A percentile compares a stretch with the other conserved stretches of the same genome.
phyloP scores from a whole-genome alignment of 37 sponge, comb jelly and placozoan species.

The Beroe ovata region DNA sequence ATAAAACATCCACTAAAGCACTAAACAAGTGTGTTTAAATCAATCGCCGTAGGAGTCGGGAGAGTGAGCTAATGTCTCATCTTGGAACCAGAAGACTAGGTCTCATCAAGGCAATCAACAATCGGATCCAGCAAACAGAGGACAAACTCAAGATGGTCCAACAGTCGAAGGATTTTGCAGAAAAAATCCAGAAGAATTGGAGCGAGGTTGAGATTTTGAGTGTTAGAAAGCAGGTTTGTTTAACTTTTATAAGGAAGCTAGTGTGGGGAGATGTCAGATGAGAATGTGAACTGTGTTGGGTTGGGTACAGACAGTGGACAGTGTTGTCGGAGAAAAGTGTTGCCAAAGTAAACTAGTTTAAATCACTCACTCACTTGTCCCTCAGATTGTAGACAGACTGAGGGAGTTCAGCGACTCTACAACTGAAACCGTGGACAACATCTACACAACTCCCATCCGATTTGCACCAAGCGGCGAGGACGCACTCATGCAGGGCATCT shows the following conservation, averaged over 20 bases:
- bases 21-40: too few species aligned
- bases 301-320: too few species aligned
- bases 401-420: slow-evolving; percentile 44
- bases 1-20: too few species aligned
- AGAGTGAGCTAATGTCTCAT: slow-evolving; percentile 26
- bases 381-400: slow-evolving; percentile 42
- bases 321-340: too few species aligned
- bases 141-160: slow-evolving; percentile 55
- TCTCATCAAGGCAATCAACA: not conserved
- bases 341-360: too few species aligned
- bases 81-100: not conserved
- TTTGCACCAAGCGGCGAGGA: slow-evolving; percentile 50
- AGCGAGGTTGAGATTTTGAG: slow-evolving; percentile 51
- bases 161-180: slow-evolving; percentile 41
- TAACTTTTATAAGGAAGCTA: too few species aligned
- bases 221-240: slow-evolving; percentile 47
- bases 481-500: slow-evolving; percentile 49
- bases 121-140: slow-evolving; percentile 13
- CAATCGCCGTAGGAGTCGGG: slow-evolving; percentile 38
- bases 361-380: too few species aligned
- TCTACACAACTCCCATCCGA: slow-evolving; percentile 38
- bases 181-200: slow-evolving; percentile 58
- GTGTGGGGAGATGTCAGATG: too few species aligned
- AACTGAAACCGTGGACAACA: slow-evolving; percentile 19
- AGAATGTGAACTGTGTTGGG: too few species aligned